Evolutionary conservation across 2,113 vertebrate species (phyloP).

Genomic region (Semnopithecus entellus): DNA sequence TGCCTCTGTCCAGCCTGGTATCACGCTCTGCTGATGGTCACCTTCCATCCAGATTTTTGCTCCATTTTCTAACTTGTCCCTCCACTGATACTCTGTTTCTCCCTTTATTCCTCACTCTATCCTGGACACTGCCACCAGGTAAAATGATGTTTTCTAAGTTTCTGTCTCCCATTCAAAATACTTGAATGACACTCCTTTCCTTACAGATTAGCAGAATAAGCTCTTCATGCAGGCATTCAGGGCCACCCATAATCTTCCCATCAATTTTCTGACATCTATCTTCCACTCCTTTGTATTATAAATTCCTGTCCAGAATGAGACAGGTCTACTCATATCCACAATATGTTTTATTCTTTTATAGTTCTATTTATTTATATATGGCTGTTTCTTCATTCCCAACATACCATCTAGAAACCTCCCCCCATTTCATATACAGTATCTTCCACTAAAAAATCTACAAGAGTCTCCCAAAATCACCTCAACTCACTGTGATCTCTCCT

Average conservation of each 20-base stretch:
- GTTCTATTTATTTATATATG: not conserved
- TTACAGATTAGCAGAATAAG: not conserved
- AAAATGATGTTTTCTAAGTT: not conserved
- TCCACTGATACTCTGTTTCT: accelerated
- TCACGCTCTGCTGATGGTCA: accelerated
- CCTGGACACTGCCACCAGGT: not conserved
- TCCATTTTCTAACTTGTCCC: not conserved
- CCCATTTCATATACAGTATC: not conserved
- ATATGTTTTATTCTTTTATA: not conserved
- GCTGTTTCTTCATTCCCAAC: not conserved
- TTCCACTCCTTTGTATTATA: not conserved
- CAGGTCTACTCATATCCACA: not conserved
- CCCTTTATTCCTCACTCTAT: not conserved
- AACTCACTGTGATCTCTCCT: not conserved
- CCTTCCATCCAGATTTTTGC: too few species aligned
- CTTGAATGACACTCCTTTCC: not conserved
- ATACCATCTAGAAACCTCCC: not conserved
- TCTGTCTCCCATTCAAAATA: not conserved
- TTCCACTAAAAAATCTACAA: not conserved
- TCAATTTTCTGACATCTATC: not conserved
- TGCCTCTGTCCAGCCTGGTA: accelerated
- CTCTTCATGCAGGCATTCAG: not conserved
- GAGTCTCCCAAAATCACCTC: not conserved
- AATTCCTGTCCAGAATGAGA: not conserved
- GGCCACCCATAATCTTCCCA: not conserved